A percentile compares a stretch with the other conserved stretches of the same genome.
phyloP scores from a whole-genome alignment of 2,113 vertebrate species.

The Mesembrinibis cayennensis region DNA sequence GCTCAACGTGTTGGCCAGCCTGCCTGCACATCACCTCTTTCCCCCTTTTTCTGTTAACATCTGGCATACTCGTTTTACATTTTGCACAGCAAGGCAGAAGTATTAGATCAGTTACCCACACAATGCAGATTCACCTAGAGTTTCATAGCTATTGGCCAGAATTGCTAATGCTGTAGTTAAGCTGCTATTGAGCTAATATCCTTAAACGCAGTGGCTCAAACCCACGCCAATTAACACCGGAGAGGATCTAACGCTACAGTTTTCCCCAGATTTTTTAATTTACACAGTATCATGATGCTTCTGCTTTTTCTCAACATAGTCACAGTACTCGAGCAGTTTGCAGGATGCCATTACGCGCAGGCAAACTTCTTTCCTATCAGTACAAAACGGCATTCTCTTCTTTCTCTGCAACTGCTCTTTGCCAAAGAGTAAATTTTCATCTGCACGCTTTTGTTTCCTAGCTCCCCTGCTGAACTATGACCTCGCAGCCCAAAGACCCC shows the following conservation, averaged over 20 bases:
- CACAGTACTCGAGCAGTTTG: background rate
- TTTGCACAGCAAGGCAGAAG: background rate
- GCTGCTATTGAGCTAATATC: background rate
- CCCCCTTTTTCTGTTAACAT: background rate
- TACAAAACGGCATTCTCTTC: background rate
- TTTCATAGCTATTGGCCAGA: background rate
- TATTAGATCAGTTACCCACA: accelerated
- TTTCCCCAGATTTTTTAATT: background rate
- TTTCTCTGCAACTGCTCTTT: background rate
- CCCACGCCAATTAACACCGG: background rate
- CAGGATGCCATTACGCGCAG: background rate
- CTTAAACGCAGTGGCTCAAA: background rate
- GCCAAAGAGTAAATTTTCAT: background rate
- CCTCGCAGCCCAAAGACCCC: background rate
- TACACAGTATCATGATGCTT: background rate
- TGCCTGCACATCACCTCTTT: background rate
- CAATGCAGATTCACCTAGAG: background rate
- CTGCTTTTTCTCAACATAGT: accelerated
- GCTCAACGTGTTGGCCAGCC: background rate
- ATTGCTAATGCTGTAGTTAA: background rate
- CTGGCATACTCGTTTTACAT: background rate
- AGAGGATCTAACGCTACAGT: background rate
- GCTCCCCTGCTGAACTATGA: background rate
- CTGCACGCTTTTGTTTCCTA: background rate
- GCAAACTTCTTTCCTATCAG: background rate